Conservation (phyloP, 2,797 vertebrate genomes). For the Peromyscus nudipes region DNA sequence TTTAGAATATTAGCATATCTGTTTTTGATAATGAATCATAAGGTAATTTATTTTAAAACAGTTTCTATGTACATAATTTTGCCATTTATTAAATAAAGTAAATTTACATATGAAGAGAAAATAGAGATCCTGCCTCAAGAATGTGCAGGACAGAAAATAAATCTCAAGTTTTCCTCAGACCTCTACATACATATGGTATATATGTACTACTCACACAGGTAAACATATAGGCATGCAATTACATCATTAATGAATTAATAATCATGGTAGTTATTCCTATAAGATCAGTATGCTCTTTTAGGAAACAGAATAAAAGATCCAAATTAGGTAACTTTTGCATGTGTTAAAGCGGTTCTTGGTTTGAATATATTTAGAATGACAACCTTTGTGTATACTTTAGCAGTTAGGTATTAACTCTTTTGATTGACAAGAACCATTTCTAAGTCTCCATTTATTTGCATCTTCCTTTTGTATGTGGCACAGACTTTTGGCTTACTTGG, state of each 20-base stretch:
- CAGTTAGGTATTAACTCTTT: constrained; percentile 40
- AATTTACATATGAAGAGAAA: neutral
- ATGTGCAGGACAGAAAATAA: neutral
- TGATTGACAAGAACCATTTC: constrained; percentile 37
- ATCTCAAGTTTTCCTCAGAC: neutral
- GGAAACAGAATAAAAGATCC: constrained; percentile 45
- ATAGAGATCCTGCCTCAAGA: neutral
- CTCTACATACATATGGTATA: neutral
- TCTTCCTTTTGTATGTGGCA: constrained; percentile 39
- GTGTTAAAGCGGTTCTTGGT: constrained; percentile 53
- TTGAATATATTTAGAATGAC: constrained; percentile 54
- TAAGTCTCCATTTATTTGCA: constrained; percentile 20
- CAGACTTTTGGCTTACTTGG: constrained; percentile 40
- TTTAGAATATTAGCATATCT: neutral
- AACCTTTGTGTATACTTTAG: constrained; percentile 28
- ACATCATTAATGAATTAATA: neutral
- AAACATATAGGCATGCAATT: neutral
- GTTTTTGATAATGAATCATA: neutral
- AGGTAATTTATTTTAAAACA: neutral
- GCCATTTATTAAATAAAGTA: neutral
- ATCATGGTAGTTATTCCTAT: neutral
- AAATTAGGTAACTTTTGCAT: constrained; percentile 60
- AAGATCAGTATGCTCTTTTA: neutral
- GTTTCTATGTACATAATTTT: neutral
- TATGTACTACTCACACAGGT: neutral